Percentiles rank a stretch among this genome's conserved stretches.
These are phyloP conservation scores for Ditylenchus weischeri DNA, from an alignment of 2,888 invertebrate species.

Conservation along the genomic window DNA sequence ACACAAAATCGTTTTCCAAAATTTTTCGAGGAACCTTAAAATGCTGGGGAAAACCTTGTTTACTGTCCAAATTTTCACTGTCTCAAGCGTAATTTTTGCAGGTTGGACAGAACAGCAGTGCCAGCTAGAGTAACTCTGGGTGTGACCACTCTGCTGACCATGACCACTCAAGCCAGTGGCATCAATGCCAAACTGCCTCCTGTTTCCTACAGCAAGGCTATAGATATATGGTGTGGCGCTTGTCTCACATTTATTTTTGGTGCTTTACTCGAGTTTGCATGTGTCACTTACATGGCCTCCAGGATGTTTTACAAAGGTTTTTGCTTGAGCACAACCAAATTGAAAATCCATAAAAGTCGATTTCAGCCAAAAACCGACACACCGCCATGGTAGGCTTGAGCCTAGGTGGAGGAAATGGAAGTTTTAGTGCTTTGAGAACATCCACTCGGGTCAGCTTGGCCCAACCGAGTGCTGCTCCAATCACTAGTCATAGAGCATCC, in stretches of 20 bases:
- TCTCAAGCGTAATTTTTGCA: not conserved
- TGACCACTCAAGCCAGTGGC: conserved; percentile 70
- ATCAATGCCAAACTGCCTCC: conserved; percentile 57
- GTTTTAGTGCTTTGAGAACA: not conserved
- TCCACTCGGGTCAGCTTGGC: too few species aligned
- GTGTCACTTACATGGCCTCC: conserved; percentile 77
- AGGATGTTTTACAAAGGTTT: conserved; percentile 49
- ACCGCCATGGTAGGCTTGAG: conserved; percentile 11
- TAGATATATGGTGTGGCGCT: conserved; percentile 54
- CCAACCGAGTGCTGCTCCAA: too few species aligned
- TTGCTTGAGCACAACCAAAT: conserved; percentile 6
- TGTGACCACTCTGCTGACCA: conserved; percentile 88
- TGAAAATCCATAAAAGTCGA: not conserved
- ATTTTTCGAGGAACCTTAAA: too few species aligned
- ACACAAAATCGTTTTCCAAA: too few species aligned
- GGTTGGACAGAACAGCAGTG: conserved; percentile 55
- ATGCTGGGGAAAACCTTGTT: too few species aligned
- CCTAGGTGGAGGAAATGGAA: not conserved
- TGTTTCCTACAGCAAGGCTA: conserved; percentile 84
- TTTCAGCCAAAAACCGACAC: not conserved
- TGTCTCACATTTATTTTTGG: conserved; percentile 94
- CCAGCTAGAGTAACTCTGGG: conserved; percentile 68
- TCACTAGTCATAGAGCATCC: too few species aligned
- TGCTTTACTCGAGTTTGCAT: conserved; percentile 90
- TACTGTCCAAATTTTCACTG: too few species aligned